Base-by-base conservation (phyloP, 2,888 invertebrate genomes). In the Drosophila tanythrix region DNA sequence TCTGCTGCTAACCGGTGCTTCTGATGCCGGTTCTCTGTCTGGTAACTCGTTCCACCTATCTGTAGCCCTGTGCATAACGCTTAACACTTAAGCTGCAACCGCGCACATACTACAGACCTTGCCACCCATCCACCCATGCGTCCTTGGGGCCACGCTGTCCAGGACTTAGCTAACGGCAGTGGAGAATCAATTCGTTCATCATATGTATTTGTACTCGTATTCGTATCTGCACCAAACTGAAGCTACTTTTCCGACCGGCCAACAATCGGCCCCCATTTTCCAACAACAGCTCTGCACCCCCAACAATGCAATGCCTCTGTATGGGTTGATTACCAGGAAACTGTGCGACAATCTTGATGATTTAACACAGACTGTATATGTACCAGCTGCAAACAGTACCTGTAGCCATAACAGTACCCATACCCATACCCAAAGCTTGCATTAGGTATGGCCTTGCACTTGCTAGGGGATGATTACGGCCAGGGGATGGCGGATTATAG, bases 51-150 rank as follows among this genome's bases (percentile, higher is more conserved):
- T 70, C 67, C 79, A 33, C 56, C 4, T 29, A 25, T 50, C 6
- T 27, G 18, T 63, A 25, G 46, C 25, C 73, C 79, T 87, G 74
- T 82, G 89, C 88, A 90, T 89, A 90, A 89, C 90, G 91, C 91
- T 90, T 93, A 92, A 91, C 86, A 91, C 90, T 92, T 92, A 93
- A 93, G 91, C 91, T 88, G 76, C 83, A 65, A 76, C 81, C 86
- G 67, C 70, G 70, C 70, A 40, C 36, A 73, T 38, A 29, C 43
- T 38, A 6, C 55, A 27, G 52, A 48, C 40, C 59, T 4, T n/a
- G 40, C n/a, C 48, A 25, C 52, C n/a, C 21, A 2, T 7, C n/a
- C 46, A 33, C 53, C 25, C 21, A 50, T 21, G 48, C 25, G 55
- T 31, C 27, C 31, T 29, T 13, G 29, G 29, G 21, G 21, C 63